phyloP scores from a whole-genome alignment of 1,140 invertebrate genomes.

The Aphidius ervi region DNA sequence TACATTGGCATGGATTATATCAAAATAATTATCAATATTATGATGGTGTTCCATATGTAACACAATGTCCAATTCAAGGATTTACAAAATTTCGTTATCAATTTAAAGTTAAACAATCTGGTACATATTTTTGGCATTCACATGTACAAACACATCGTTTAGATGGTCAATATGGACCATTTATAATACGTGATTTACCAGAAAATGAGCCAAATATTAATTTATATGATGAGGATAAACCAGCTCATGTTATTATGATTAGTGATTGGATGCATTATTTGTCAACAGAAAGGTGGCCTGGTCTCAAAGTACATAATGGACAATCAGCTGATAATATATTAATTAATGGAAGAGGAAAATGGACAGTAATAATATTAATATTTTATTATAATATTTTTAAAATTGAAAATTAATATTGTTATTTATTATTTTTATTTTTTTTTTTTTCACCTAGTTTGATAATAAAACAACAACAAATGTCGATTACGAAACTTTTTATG shows the following conservation, averaged over 20 bases:
- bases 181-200: constrained; percentile 25
- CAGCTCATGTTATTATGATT: constrained; percentile 67
- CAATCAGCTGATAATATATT: constrained; percentile 77
- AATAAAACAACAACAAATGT: constrained; percentile 14
- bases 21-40: constrained; percentile 44
- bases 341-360: constrained; percentile 75
- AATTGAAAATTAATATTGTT: background rate
- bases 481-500: constrained; percentile 24
- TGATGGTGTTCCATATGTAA: constrained; percentile 58
- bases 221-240: constrained; percentile 39
- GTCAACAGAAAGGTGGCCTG: constrained; percentile 66
- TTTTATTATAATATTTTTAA: constrained; percentile 2
- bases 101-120: constrained; percentile 33
- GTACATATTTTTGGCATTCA: constrained; percentile 57
- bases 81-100: constrained; percentile 42
- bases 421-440: constrained; percentile 10
- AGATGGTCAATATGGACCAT: constrained; percentile 29
- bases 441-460: constrained; percentile 20
- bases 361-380: constrained; percentile 31
- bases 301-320: constrained; percentile 70
- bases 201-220: constrained; percentile 18
- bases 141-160: constrained; percentile 39
- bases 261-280: constrained; percentile 73
- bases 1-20: constrained; percentile 40
- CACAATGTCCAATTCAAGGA: constrained; percentile 56